phyloP scores from a whole-genome alignment of 2,797 vertebrate species.

The Champsocephalus gunnari region DNA sequence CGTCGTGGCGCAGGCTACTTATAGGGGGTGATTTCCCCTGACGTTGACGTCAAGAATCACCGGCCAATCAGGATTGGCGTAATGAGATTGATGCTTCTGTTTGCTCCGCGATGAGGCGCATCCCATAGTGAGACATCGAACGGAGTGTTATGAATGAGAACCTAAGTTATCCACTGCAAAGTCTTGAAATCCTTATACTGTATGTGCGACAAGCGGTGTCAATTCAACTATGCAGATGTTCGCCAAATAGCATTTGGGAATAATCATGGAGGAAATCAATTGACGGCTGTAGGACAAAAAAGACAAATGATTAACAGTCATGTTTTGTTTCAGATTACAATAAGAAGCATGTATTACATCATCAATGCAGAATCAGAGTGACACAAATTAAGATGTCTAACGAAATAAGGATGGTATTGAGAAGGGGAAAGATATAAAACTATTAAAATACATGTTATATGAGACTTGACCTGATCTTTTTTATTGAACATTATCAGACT shows the following conservation, averaged over 20 bases:
- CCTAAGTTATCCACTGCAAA: neutral
- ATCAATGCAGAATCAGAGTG: neutral
- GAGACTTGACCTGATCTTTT: too few relatives aligned
- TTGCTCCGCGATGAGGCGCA: too few relatives aligned
- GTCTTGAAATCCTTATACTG: neutral
- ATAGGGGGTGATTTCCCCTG: too few relatives aligned
- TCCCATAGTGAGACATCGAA: too few relatives aligned
- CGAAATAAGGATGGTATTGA: neutral
- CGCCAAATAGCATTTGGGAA: neutral
- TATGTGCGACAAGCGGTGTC: neutral
- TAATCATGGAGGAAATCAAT: slow-evolving; percentile 19
- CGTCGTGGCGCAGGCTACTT: too few relatives aligned
- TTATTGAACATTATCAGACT: neutral
- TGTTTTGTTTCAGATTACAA: neutral
- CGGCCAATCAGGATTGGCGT: too few relatives aligned
- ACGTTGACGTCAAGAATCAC: too few relatives aligned
- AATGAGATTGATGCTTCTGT: too few relatives aligned
- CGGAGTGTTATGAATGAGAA: too few relatives aligned
- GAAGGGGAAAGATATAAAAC: neutral
- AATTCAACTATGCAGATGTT: slow-evolving; percentile 11
- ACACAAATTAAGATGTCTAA: neutral
- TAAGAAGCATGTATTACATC: neutral
- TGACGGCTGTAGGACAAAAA: slow-evolving; percentile 1
- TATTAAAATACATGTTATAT: too few relatives aligned
- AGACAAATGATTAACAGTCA: neutral